These are phyloP conservation scores for Epistrophe eligans DNA, from an alignment of 2,888 invertebrate genomes.

Conservation along the genomic window DNA sequence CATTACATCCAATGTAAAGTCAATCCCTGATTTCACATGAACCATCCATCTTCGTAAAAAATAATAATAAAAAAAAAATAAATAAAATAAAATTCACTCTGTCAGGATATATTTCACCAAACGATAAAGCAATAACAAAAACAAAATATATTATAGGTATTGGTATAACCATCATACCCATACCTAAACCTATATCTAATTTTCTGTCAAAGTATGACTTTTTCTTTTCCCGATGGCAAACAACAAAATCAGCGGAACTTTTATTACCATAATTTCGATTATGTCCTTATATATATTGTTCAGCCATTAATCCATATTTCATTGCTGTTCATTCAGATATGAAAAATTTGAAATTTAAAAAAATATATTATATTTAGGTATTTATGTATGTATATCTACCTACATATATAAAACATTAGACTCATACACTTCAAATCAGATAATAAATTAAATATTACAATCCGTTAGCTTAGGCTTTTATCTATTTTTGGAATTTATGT, in stretches of 20 bases:
- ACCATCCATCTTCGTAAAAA: conserved; percentile 65
- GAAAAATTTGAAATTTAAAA: conserved; percentile 38
- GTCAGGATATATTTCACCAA: conserved; percentile 40
- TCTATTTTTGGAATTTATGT: background rate
- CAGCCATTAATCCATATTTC: conserved; percentile 67
- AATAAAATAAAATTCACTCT: conserved; percentile 22
- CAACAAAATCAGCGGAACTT: conserved; percentile 38
- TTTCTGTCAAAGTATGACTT: conserved; percentile 45
- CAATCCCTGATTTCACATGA: conserved; percentile 43
- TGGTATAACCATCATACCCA: no score
- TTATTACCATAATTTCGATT: conserved; percentile 75
- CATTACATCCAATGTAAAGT: background rate
- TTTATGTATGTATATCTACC: no score
- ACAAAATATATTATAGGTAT: background rate
- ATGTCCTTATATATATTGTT: conserved; percentile 29
- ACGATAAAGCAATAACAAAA: conserved; percentile 9
- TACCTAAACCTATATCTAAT: conserved; percentile 4
- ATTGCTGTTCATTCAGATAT: conserved; percentile 70
- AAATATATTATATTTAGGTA: background rate
- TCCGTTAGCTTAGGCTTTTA: conserved; percentile 7
- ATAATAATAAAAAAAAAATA: no score
- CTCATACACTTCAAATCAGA: background rate
- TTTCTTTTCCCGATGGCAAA: conserved; percentile 49
- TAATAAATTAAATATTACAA: conserved; percentile 27
- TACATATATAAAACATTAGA: background rate